Conservation (phyloP, 2,797 vertebrate species). For the Brotogeris chrysoptera region DNA sequence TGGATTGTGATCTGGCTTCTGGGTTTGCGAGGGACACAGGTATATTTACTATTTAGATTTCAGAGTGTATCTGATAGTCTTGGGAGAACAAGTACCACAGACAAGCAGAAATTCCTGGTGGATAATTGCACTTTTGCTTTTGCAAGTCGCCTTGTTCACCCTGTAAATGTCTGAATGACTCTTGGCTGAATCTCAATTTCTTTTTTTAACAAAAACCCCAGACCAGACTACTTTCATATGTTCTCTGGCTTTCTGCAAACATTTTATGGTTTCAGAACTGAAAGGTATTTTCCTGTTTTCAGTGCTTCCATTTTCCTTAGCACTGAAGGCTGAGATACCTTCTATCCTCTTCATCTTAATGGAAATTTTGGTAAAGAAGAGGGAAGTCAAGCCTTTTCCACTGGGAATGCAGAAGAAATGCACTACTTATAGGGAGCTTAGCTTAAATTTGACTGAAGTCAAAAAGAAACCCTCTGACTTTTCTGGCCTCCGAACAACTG, state of each 20-base stretch:
- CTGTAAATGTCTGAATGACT: background rate
- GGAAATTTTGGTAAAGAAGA: background rate
- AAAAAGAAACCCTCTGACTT: background rate
- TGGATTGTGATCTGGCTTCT: background rate
- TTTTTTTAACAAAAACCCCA: background rate
- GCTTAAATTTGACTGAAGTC: background rate
- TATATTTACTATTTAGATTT: background rate
- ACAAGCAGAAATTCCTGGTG: background rate
- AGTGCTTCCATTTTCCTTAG: background rate
- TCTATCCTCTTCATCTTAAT: background rate
- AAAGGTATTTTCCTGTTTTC: background rate
- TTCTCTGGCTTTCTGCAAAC: background rate
- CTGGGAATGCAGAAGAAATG: background rate
- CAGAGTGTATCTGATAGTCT: background rate
- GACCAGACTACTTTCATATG: background rate
- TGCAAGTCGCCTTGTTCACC: background rate
- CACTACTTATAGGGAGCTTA: background rate
- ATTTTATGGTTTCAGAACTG: background rate
- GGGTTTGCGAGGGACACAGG: background rate
- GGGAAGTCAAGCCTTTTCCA: background rate
- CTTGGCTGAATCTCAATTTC: background rate
- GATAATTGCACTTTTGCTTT: background rate
- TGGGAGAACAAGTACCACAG: background rate
- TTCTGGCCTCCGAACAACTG: slow-evolving; percentile 7
- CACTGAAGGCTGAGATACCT: background rate